These are phyloP conservation scores for Protomyctophum bolini DNA, from an alignment of 2,113 vertebrate species.

Conservation along the genomic window DNA sequence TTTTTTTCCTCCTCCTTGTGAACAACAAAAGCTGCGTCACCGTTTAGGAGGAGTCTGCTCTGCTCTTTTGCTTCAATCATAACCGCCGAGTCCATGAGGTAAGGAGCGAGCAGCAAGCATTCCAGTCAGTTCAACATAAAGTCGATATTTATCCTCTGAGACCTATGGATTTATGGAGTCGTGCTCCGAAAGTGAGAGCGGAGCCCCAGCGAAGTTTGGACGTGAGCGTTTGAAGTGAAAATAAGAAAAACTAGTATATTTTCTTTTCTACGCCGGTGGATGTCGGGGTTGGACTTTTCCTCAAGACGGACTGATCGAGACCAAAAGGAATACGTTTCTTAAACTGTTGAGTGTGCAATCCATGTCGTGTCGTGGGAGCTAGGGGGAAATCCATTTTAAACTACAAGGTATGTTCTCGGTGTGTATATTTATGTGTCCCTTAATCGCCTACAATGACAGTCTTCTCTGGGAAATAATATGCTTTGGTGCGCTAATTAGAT, in stretches of 20 bases:
- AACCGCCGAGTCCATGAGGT: too few relatives aligned
- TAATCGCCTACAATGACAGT: too few relatives aligned
- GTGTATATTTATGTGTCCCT: too few relatives aligned
- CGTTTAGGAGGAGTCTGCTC: background rate
- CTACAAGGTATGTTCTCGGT: background rate
- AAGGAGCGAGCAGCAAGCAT: background rate
- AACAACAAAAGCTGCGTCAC: background rate
- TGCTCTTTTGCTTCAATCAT: background rate
- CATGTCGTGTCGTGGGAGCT: background rate
- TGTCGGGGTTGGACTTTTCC: too few relatives aligned
- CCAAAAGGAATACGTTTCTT: background rate
- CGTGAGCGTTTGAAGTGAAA: too few relatives aligned
- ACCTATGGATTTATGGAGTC: slow-evolving; percentile 40
- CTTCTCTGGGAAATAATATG: too few relatives aligned
- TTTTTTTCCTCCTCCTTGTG: background rate
- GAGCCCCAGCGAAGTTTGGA: too few relatives aligned
- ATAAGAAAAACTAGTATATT: too few relatives aligned
- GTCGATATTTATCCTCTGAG: background rate
- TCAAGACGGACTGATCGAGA: background rate
- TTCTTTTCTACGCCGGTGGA: too few relatives aligned
- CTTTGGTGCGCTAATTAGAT: too few relatives aligned
- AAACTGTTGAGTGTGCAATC: background rate
- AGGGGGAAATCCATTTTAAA: background rate
- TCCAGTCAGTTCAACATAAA: background rate
- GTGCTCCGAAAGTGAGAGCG: too few relatives aligned